phyloP scores from a whole-genome alignment of 2,113 vertebrate genomes.

The Psilopsiagon aurifrons region DNA sequence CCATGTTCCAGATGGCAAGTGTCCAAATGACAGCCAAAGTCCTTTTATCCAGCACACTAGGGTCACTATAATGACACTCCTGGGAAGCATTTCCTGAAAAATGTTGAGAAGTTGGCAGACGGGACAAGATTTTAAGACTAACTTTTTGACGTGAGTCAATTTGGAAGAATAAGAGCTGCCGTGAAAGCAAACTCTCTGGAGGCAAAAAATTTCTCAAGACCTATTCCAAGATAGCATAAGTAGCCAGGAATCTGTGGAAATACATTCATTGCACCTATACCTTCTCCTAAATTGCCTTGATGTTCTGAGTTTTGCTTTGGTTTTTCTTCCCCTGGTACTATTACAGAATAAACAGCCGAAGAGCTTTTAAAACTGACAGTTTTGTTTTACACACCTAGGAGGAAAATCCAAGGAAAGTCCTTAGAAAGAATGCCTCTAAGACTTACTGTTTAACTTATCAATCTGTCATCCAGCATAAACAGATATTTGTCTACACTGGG shows the following conservation, averaged over 20 bases:
- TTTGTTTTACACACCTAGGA: neutral
- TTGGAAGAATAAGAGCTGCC: neutral
- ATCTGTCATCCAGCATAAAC: neutral
- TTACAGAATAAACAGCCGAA: neutral
- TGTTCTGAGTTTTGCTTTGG: neutral
- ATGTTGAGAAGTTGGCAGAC: constrained; percentile 29
- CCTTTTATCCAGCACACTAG: constrained; percentile 25
- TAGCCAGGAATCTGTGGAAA: neutral
- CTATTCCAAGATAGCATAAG: neutral
- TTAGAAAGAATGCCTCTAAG: neutral
- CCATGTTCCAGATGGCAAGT: constrained; percentile 24
- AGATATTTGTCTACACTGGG: neutral
- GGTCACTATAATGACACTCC: neutral
- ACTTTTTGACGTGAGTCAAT: constrained; percentile 6
- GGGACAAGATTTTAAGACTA: constrained; percentile 41
- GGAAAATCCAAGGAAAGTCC: neutral
- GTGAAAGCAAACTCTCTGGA: neutral
- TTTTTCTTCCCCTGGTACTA: neutral
- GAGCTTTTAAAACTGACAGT: neutral
- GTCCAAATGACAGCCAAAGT: neutral
- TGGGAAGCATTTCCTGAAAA: constrained; percentile 29
- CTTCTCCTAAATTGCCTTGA: neutral
- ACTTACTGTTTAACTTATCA: neutral
- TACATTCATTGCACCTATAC: neutral
- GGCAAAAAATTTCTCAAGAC: neutral